Evolutionary conservation across 2,888 invertebrate genomes (phyloP).

Genomic region (Nephrotoma guestfalica): DNA sequence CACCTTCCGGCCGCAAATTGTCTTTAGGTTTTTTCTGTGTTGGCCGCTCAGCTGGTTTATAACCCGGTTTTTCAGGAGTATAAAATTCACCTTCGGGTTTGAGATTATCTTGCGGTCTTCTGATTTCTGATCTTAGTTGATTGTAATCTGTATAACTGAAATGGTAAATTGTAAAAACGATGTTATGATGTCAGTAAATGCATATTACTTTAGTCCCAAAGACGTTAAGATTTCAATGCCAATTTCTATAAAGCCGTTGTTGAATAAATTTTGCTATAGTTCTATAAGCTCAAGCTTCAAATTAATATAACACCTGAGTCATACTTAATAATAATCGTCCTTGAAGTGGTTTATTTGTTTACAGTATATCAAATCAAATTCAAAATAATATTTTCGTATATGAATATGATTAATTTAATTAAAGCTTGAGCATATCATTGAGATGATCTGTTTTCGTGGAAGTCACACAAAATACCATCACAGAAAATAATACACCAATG

Average conservation of each 20-base stretch:
- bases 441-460: background rate
- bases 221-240: background rate
- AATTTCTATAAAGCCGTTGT: background rate
- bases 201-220: background rate
- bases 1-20: slow-evolving; percentile 37
- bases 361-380: background rate
- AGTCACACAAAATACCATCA: background rate
- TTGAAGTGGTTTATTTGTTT: background rate
- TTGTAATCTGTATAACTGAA: background rate
- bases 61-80: slow-evolving; percentile 17
- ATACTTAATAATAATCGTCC: too few species aligned
- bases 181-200: background rate
- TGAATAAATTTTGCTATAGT: background rate
- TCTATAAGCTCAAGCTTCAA: background rate
- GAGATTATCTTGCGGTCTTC: slow-evolving; percentile 33
- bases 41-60: slow-evolving; percentile 32
- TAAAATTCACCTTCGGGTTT: slow-evolving; percentile 19
- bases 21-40: slow-evolving; percentile 33
- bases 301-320: background rate
- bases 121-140: background rate
- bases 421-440: background rate
- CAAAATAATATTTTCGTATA: background rate
- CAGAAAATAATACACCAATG: background rate
- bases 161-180: background rate
- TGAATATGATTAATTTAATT: background rate